Conservation (phyloP, 2,797 vertebrate genomes). For the Eulemur albifrons region DNA sequence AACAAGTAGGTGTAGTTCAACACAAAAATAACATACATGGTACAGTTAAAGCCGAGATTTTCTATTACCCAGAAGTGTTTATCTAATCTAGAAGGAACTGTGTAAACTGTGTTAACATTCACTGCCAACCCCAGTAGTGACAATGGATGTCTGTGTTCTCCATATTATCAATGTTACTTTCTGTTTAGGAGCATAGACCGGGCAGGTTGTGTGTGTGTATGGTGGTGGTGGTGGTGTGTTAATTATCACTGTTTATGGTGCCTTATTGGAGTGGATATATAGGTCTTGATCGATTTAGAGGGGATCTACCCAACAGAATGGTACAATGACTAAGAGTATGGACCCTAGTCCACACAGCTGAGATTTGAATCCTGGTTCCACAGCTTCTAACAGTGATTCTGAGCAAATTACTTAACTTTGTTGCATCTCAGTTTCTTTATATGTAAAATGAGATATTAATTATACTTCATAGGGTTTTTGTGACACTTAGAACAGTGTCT, state of each 20-base stretch:
- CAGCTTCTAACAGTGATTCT: neutral
- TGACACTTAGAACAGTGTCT: neutral
- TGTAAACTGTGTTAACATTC: conserved; percentile 60
- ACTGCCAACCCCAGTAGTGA: conserved; percentile 10
- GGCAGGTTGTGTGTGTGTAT: neutral
- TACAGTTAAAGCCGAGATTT: conserved; percentile 74
- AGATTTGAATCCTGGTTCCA: neutral
- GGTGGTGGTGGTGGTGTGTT: neutral
- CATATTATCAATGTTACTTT: neutral
- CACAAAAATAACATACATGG: conserved; percentile 65
- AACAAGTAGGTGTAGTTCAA: conserved; percentile 79
- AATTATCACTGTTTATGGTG: neutral
- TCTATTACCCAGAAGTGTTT: conserved; percentile 66
- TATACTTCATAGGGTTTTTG: neutral
- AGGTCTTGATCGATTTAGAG: neutral
- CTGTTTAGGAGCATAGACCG: neutral
- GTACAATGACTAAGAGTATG: neutral
- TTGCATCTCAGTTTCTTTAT: neutral
- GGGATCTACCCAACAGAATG: neutral
- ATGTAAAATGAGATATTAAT: conserved; percentile 27
- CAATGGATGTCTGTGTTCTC: conserved; percentile 49
- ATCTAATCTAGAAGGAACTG: conserved; percentile 69
- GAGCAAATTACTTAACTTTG: neutral
- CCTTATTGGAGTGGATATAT: neutral
- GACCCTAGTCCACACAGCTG: neutral